Evolutionary conservation across 2,888 invertebrate species (phyloP).

Genomic region (Polymixis flavicincta): DNA sequence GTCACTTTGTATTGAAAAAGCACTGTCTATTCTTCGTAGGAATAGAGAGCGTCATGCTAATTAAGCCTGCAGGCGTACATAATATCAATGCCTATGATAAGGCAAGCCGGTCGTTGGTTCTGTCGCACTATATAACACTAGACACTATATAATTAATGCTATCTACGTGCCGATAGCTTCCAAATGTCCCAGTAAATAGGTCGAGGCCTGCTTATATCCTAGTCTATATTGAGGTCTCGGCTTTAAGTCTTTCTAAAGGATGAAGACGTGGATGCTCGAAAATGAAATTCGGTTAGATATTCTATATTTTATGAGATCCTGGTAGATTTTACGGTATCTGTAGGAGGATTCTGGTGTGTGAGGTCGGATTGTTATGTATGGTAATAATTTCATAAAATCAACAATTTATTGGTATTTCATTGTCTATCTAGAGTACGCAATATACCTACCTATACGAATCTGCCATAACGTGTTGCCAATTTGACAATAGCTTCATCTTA

Average conservation of each 20-base stretch:
- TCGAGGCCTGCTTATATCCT: conserved; percentile 44
- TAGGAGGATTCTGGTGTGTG: background rate
- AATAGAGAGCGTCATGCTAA: too few relatives aligned
- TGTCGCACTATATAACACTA: conserved; percentile 29
- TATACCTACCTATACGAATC: background rate
- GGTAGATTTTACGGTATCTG: conserved; percentile 39
- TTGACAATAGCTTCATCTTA: background rate
- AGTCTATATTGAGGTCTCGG: conserved; percentile 47
- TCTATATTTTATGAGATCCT: conserved; percentile 47
- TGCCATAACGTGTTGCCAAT: background rate
- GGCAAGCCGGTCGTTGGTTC: conserved; percentile 25
- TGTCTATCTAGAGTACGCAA: background rate
- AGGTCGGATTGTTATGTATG: background rate
- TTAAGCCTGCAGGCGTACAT: too few relatives aligned
- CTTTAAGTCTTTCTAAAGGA: conserved; percentile 51
- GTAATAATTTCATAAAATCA: background rate
- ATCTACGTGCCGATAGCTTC: conserved; percentile 56
- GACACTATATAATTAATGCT: conserved; percentile 42
- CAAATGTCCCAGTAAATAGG: conserved; percentile 50
- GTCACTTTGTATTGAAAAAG: too few relatives aligned
- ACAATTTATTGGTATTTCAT: too few relatives aligned
- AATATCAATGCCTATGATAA: conserved; percentile 40
- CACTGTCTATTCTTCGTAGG: too few relatives aligned
- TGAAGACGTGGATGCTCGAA: conserved; percentile 27
- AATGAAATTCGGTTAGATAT: conserved; percentile 51